phyloP scores from a whole-genome alignment of 2,888 invertebrate genomes.

The Torymus auratus region DNA sequence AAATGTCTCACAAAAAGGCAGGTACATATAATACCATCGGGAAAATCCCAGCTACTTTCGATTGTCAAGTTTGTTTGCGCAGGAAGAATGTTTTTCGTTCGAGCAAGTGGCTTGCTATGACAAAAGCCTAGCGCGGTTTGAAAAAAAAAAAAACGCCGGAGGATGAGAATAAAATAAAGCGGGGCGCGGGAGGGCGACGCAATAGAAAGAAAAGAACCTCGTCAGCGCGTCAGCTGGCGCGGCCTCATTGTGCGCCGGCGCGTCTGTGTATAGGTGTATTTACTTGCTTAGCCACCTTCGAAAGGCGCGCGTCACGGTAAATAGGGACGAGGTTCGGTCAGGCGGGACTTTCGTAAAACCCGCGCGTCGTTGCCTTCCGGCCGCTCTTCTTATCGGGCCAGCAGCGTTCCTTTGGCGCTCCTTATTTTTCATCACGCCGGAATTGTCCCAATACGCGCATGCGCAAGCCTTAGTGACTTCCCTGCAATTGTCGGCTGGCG shows the following conservation, averaged over 20 bases:
- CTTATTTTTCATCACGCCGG: neutral
- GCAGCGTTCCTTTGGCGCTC: neutral
- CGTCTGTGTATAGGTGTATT: neutral
- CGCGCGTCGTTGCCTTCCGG: too few relatives aligned
- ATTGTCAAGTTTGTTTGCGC: too few relatives aligned
- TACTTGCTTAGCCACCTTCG: neutral
- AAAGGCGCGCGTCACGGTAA: constrained; percentile 39
- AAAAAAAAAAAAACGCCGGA: neutral
- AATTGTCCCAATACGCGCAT: neutral
- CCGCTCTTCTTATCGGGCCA: neutral
- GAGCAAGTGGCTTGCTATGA: too few relatives aligned
- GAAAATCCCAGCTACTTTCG: too few relatives aligned
- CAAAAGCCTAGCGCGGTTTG: neutral
- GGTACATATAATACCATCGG: too few relatives aligned
- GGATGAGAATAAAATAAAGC: neutral
- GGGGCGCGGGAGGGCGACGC: too few relatives aligned
- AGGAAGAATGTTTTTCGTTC: too few relatives aligned
- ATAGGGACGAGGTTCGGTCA: neutral
- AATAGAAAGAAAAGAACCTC: neutral
- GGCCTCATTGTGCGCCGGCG: constrained; percentile 21
- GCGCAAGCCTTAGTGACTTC: neutral
- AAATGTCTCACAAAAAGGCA: too few relatives aligned
- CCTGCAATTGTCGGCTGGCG: neutral
- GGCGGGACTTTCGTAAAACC: too few relatives aligned
- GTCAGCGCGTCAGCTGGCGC: constrained; percentile 44